These are phyloP conservation scores for Caradrina clavipalpis DNA, from an alignment of 2,888 invertebrate species.

Conservation along the genomic window DNA sequence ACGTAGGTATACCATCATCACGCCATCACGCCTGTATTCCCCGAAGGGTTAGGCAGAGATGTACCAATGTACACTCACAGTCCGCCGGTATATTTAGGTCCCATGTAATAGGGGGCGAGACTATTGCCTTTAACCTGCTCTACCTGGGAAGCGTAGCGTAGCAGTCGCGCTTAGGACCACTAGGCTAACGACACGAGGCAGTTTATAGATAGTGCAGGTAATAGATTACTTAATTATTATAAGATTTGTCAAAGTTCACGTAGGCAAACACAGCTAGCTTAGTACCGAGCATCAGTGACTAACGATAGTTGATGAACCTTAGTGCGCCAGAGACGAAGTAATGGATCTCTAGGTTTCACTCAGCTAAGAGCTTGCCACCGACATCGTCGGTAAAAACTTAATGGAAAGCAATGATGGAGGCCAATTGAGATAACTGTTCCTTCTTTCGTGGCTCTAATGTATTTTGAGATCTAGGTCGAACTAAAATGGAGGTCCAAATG, in stretches of 20 bases:
- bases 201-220: too few relatives aligned
- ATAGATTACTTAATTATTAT: too few relatives aligned
- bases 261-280: background rate
- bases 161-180: too few relatives aligned
- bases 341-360: background rate
- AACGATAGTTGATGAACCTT: slow-evolving; percentile 40
- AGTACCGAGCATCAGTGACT: background rate
- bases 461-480: slow-evolving; percentile 12
- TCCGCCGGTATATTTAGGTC: too few relatives aligned
- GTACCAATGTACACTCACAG: too few relatives aligned
- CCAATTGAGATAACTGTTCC: slow-evolving; percentile 22
- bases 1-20: too few relatives aligned
- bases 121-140: too few relatives aligned
- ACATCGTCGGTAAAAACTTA: slow-evolving; percentile 30
- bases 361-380: slow-evolving; percentile 11
- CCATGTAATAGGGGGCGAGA: too few relatives aligned
- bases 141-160: too few relatives aligned
- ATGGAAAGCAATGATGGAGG: slow-evolving; percentile 30
- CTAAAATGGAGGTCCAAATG: background rate
- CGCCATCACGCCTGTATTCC: too few relatives aligned
- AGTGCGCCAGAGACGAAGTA: slow-evolving; percentile 23
- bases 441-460: slow-evolving; percentile 16
- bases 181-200: too few relatives aligned
- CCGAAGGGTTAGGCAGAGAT: too few relatives aligned
- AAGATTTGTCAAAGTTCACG: background rate